Conservation (phyloP, 2,797 vertebrate genomes). For the Pipistrellus pygmaeus region DNA sequence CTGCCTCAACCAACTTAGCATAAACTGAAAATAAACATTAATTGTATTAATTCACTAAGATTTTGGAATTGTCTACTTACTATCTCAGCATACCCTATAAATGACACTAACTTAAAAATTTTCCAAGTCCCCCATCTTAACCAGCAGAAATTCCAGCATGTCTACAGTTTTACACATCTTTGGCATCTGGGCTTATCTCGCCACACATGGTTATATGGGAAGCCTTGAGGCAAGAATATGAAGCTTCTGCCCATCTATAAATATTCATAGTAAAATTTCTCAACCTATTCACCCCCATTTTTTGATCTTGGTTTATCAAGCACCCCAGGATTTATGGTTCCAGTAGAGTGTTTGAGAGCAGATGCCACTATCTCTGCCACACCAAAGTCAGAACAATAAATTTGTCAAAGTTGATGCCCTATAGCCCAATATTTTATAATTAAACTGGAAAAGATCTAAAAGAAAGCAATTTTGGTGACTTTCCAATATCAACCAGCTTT, state of each 20-base stretch:
- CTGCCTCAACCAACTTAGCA: background rate
- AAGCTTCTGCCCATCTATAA: background rate
- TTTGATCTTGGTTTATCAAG: background rate
- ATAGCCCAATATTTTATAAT: background rate
- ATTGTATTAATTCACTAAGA: background rate
- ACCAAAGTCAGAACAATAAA: background rate
- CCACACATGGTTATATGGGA: background rate
- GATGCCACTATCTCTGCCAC: background rate
- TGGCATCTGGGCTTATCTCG: background rate
- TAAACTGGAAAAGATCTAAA: background rate
- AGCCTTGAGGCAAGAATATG: background rate
- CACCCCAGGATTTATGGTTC: background rate
- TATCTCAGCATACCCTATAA: background rate
- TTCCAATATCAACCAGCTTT: background rate
- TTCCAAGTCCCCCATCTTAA: background rate
- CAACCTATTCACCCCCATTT: background rate
- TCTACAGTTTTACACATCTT: background rate
- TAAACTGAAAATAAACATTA: constrained; percentile 17
- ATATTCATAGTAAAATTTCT: background rate
- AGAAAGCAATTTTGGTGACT: background rate
- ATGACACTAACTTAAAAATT: background rate
- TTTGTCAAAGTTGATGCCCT: background rate
- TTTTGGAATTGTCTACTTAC: background rate
- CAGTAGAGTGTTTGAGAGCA: background rate
- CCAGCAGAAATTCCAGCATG: background rate